Evolutionary conservation across 2,888 invertebrate species (phyloP).

Genomic region (Troides aeacus): DNA sequence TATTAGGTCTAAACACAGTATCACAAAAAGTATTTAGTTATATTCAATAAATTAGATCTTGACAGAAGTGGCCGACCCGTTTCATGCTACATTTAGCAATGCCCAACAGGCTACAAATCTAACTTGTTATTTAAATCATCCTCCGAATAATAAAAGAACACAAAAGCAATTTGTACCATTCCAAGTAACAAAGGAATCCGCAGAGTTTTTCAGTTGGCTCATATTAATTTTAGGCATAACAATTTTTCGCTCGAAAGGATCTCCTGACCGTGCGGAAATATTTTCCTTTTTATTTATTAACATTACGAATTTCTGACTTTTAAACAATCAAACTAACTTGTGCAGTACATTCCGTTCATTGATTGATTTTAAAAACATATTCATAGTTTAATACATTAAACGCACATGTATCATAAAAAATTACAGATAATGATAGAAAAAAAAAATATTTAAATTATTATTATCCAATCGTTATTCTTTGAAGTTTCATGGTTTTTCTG

Average conservation of each 20-base stretch:
- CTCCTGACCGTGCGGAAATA: not conserved
- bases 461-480: too few species aligned
- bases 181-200: not conserved
- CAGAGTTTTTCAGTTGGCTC: not conserved
- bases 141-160: not conserved
- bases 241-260: not conserved
- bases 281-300: not conserved
- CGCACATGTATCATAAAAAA: too few species aligned
- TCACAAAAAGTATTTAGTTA: not conserved
- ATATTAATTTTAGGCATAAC: not conserved
- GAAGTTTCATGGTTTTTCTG: too few species aligned
- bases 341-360: not conserved
- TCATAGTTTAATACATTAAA: not conserved
- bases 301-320: not conserved
- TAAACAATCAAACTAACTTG: not conserved
- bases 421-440: too few species aligned
- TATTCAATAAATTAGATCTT: not conserved
- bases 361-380: not conserved
- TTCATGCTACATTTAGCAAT: not conserved
- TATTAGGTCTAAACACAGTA: not conserved
- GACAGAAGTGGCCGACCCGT: not conserved
- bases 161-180: slow-evolving; percentile 1
- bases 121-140: not conserved
- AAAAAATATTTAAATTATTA: too few species aligned
- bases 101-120: not conserved